phyloP scores from a whole-genome alignment of 2,888 invertebrate species.

The Platycnemis pennipes region DNA sequence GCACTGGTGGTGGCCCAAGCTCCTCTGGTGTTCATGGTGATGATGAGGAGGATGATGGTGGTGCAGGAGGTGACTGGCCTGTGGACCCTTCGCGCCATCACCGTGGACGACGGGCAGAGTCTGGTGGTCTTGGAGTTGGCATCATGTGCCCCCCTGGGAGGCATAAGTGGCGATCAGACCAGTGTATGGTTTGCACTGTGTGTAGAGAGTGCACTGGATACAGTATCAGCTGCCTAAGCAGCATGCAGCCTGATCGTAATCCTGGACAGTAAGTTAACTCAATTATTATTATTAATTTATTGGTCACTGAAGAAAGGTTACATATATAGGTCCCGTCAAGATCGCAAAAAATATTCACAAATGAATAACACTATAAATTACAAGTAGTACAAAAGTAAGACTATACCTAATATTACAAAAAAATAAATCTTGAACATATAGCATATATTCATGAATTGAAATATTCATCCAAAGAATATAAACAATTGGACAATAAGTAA shows the following conservation, averaged over 20 bases:
- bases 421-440: too few relatives aligned
- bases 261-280: constrained; percentile 89
- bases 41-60: constrained; percentile 82
- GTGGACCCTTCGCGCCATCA: constrained; percentile 72
- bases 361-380: too few relatives aligned
- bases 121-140: constrained; percentile 33
- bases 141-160: constrained; percentile 85
- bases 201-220: constrained; percentile 97
- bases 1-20: constrained; percentile 9
- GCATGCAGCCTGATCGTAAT: constrained; percentile 88
- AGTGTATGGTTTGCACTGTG: constrained; percentile 93
- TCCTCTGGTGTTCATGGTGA: constrained; percentile 77
- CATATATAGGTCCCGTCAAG: too few relatives aligned
- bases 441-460: too few relatives aligned
- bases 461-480: too few relatives aligned
- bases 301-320: too few relatives aligned
- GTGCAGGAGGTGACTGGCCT: constrained; percentile 78
- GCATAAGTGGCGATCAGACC: constrained; percentile 90
- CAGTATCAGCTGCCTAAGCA: constrained; percentile 90
- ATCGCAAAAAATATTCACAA: too few relatives aligned
- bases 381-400: too few relatives aligned
- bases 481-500: too few relatives aligned
- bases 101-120: background rate
- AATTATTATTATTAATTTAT: background rate
- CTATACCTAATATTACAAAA: too few relatives aligned